Evolutionary conservation across 2,888 invertebrate genomes (phyloP), one percentile per base, ranked within the genome.

Genomic region (Cabera pusaria): DNA sequence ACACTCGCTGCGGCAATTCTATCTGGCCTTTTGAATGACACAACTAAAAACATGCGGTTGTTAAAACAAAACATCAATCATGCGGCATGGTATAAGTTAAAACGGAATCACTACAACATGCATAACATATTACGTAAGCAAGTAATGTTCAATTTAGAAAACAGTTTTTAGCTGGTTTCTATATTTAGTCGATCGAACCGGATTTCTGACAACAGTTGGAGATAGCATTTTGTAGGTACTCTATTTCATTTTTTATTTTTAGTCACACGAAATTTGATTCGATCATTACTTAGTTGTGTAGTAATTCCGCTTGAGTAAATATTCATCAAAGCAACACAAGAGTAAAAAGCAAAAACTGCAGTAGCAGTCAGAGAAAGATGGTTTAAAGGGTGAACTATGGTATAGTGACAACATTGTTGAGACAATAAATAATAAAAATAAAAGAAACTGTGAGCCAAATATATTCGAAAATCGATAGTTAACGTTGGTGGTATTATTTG

Each of bases 11-110:
- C 53, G 6, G 62, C 68, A 38, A 79, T 74, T 64, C 71, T 83
- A 63, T 90, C 90, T 59, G 91, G 90, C 79, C 94, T 94, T 92
- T 95, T 96, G 92, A 95, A 96, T 64, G 96, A 95, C 84, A 96
- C 95, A 90, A 95, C 94, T 94, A 91, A 90, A 73, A 87, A 80
- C 76, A 81, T 70, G 66, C 73, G 46, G 25, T 50, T 38, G 44
- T 59, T 51, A 51, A 53, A 58, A 38, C 54, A 55, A 52, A 33
- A 33, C 28, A 12, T 14, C 19, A 9, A 20, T 50, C 50, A 48
- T 54, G 52, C 47, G 44, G 46, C 14, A 26, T 16, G 10, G 3
- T 0, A 9, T 2, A 16, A 3, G 8, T 3, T 4, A 6, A 10
- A 31, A 20, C 20, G 18, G 19, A 27, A 22, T 8, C 17, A 18